phyloP scores from a whole-genome alignment of 2,113 vertebrate genomes.

The Gopherus flavomarginatus region DNA sequence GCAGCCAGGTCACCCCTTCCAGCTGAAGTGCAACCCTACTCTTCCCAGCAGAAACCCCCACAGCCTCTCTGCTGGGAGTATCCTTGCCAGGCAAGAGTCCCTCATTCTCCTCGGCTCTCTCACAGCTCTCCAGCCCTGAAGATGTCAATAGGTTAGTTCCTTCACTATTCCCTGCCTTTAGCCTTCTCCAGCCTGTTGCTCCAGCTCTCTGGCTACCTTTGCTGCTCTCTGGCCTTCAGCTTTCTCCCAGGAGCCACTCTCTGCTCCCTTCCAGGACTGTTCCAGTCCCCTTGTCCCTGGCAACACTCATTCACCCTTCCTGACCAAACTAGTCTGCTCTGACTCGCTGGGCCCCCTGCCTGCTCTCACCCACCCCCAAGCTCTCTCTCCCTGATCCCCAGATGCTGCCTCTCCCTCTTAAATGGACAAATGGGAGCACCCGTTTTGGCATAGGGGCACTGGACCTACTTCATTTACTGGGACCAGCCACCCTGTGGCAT shows the following conservation, averaged over 20 bases:
- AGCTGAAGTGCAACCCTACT: neutral
- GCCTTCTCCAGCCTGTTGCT: neutral
- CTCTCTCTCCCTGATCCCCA: neutral
- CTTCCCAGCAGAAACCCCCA: neutral
- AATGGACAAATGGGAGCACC: neutral
- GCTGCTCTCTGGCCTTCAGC: neutral
- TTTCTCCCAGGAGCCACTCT: neutral
- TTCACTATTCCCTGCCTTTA: neutral
- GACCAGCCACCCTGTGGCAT: neutral
- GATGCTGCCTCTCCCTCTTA: neutral
- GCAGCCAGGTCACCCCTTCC: neutral
- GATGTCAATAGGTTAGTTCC: neutral
- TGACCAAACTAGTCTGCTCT: neutral
- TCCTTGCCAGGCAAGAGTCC: neutral
- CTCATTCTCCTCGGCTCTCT: neutral
- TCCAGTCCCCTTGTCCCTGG: neutral
- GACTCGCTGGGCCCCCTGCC: neutral
- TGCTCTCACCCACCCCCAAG: neutral
- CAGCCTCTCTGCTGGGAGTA: neutral
- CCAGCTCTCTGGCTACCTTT: neutral
- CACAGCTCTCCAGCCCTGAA: neutral
- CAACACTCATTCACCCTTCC: neutral
- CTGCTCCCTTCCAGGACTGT: neutral
- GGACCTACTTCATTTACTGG: neutral
- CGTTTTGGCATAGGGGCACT: neutral